These are phyloP conservation scores for Cephus sareptanus DNA, from an alignment of 2,888 invertebrate genomes.

Conservation along the genomic window DNA sequence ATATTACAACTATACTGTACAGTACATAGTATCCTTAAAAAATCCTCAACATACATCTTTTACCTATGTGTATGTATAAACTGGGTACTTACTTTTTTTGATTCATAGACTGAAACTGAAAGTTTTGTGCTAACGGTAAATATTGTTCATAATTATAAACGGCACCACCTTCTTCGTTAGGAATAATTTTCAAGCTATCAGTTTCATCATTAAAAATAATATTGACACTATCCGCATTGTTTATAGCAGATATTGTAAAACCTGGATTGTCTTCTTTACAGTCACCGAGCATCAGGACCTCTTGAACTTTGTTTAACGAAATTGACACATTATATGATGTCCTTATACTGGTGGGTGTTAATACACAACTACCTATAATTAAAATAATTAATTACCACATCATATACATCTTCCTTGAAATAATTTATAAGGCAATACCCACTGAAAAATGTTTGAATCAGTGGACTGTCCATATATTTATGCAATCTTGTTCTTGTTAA, in stretches of 20 bases:
- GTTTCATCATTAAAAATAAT: slow-evolving; percentile 52
- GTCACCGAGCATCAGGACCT: slow-evolving; percentile 54
- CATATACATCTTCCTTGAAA: not conserved
- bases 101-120: slow-evolving; percentile 48
- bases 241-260: slow-evolving; percentile 49
- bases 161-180: slow-evolving; percentile 42
- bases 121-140: slow-evolving; percentile 46
- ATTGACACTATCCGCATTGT: slow-evolving; percentile 37
- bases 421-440: slow-evolving; percentile 18
- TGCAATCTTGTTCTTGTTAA: slow-evolving; percentile 55
- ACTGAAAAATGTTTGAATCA: slow-evolving; percentile 54
- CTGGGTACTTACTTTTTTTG: slow-evolving; percentile 49
- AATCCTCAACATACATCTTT: not conserved
- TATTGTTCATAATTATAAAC: slow-evolving; percentile 52
- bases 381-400: not conserved
- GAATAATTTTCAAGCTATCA: slow-evolving; percentile 49
- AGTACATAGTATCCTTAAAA: not conserved
- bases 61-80: not conserved
- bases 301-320: slow-evolving; percentile 36
- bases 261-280: slow-evolving; percentile 57
- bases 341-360: slow-evolving; percentile 45
- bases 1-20: not conserved
- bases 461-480: slow-evolving; percentile 51
- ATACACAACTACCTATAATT: slow-evolving; percentile 49
- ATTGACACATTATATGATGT: slow-evolving; percentile 51